Base-by-base conservation (phyloP, 2,888 invertebrate genomes). In the Trichogramma dendrolimi region DNA sequence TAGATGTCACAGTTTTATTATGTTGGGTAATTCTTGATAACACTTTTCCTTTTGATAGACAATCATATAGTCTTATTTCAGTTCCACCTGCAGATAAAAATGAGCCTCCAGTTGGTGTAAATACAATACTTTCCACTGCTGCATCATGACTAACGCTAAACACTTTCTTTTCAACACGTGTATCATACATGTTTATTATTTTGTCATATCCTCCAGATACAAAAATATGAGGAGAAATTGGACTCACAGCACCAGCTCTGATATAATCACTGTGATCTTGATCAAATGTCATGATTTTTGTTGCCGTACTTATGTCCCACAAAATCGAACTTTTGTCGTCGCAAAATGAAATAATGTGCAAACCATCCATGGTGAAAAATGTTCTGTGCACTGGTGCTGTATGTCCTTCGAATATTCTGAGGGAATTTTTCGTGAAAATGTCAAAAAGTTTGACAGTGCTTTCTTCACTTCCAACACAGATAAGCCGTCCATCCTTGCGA, bases 231-330 rank as follows among this genome's bases (percentile, higher is more conserved):
- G 88, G 83, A 1, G 90, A 86, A 38, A 89, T 85, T 6, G 90
- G 87, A 75, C 89, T 92, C 4, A 89, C 84, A 11, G 89, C 88
- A 40, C 95, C 95, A 57, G 92, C 90, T 73, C 95, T 83, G 4
- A 94, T 84, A 77, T 95, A 95, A 77, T 95, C 94, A 0, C 78
- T 82, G 73, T 92, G 92, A 64, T 87, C 87, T 38, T 55, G 27
- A 46, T 81, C 79, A 72, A 86, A 91, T 46, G 83, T 85, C 14
- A 84, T 79, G 38, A 93, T 71, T 71, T 86, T 84, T 66, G 86
- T 86, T 80, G 95, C 94, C 63, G 87, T 90, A 0, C 92, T 86
- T 71, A 97, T 90, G 74, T 97, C 96, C 95, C 96, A 96, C n/a
- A 96, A 72, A 66, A 86, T 84, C 5, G 91, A 87, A 5, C 88